A percentile compares a stretch with the other conserved stretches of the same genome.
Evolutionary conservation across 2,113 vertebrate genomes (phyloP).

Genomic region (Theristicus caerulescens): DNA sequence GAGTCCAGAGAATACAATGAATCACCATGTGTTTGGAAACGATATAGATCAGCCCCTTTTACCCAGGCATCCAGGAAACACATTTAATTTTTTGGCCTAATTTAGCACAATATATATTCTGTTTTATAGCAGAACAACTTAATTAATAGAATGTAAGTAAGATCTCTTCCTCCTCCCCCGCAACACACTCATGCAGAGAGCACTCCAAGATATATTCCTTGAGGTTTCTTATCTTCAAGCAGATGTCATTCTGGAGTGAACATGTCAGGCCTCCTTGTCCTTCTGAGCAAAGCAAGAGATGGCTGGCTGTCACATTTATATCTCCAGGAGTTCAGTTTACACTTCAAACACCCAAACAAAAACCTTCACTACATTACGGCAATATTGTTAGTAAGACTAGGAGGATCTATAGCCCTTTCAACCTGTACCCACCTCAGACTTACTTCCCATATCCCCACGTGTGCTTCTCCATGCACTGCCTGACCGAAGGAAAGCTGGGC

Average conservation of each 20-base stretch:
- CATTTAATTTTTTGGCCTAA: not conserved
- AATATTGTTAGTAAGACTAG: not conserved
- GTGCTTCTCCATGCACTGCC: not conserved
- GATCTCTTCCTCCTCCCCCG: not conserved
- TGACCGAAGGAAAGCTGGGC: not conserved
- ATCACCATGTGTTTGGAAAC: not conserved
- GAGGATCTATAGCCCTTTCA: not conserved
- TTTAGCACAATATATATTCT: slow-evolving; percentile 9
- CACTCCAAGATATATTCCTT: not conserved
- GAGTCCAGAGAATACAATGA: not conserved
- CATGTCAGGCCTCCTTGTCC: not conserved
- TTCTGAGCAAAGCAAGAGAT: not conserved
- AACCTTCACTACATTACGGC: not conserved
- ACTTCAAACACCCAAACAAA: not conserved
- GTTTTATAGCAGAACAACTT: not conserved
- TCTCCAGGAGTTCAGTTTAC: not conserved
- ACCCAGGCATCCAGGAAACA: not conserved
- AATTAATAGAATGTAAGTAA: not conserved
- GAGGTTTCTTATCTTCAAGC: not conserved
- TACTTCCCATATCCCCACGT: not conserved
- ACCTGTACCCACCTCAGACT: not conserved
- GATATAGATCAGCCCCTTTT: not conserved
- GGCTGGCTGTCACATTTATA: not conserved
- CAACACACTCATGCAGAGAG: not conserved
- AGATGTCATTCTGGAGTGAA: slow-evolving; percentile 3